phyloP scores from a whole-genome alignment of 1,140 invertebrate species.

The Drosophila erecta region DNA sequence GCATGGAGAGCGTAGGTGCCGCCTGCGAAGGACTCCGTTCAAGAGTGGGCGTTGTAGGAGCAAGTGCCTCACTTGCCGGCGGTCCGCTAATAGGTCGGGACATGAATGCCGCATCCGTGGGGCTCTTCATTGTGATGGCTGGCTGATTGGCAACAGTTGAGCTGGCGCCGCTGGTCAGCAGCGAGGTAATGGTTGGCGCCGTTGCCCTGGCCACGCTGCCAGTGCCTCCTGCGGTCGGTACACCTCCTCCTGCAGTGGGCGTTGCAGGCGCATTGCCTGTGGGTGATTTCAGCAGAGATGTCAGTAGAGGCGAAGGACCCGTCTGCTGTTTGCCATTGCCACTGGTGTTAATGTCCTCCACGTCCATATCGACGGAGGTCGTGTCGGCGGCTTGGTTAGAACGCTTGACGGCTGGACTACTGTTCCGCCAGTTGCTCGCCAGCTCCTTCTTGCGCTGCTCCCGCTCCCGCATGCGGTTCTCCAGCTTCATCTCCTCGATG shows the following conservation, averaged over 20 bases:
- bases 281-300: constrained; percentile 92
- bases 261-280: constrained; percentile 74
- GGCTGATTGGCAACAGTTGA: constrained; percentile 63
- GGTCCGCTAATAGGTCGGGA: constrained; percentile 69
- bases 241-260: constrained; percentile 1
- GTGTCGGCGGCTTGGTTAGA: constrained; percentile 59
- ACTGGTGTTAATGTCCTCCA: constrained; percentile 64
- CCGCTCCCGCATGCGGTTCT: constrained; percentile 89
- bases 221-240: not conserved
- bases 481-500: constrained; percentile 87
- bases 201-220: constrained; percentile 63
- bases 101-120: constrained; percentile 60
- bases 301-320: constrained; percentile 90
- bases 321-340: constrained; percentile 26
- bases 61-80: constrained; percentile 33
- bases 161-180: constrained; percentile 51
- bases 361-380: constrained; percentile 79
- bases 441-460: constrained; percentile 88
- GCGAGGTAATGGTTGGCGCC: constrained; percentile 84
- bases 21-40: constrained; percentile 86
- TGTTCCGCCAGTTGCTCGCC: constrained; percentile 86
- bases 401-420: constrained; percentile 32
- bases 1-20: constrained; percentile 88
- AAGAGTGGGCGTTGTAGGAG: constrained; percentile 20
- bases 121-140: constrained; percentile 60